phyloP scores from a whole-genome alignment of 2,113 vertebrate genomes.

The Parotia lawesii region DNA sequence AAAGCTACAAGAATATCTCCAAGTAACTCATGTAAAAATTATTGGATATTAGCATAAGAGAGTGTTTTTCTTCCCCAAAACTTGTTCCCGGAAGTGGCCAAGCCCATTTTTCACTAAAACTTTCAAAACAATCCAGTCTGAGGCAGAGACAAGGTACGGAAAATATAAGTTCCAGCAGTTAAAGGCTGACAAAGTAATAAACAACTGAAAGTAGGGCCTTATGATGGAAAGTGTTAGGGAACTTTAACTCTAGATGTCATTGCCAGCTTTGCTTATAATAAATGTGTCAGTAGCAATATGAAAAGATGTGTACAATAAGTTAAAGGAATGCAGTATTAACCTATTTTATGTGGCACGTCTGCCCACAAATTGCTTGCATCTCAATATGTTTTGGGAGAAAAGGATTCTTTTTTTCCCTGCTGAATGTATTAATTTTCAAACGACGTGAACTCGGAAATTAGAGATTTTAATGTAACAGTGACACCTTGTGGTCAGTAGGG shows the following conservation, averaged over 20 bases:
- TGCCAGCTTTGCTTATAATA: conserved; percentile 48
- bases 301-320: conserved; percentile 4
- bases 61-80: background rate
- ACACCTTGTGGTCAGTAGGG: conserved; percentile 67
- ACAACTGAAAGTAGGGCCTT: conserved; percentile 35
- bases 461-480: conserved; percentile 50
- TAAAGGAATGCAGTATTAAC: background rate
- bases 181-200: conserved; percentile 40
- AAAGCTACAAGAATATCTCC: background rate
- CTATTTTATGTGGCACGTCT: background rate
- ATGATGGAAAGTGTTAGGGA: conserved; percentile 19
- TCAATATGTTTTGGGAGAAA: background rate
- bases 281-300: conserved; percentile 45
- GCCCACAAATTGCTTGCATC: conserved; percentile 9
- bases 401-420: rapidly evolving
- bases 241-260: conserved; percentile 44
- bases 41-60: background rate
- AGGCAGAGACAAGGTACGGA: background rate
- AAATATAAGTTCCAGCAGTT: conserved; percentile 19
- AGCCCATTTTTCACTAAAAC: conserved; percentile 17
- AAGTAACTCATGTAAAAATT: background rate
- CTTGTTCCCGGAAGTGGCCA: background rate
- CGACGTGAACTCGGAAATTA: background rate
- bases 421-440: background rate
- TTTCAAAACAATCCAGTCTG: conserved; percentile 11